A percentile compares a stretch with the other conserved stretches of the same genome.
Conservation (phyloP, 2,888 invertebrate genomes). For the Stegophylla sp. region DNA sequence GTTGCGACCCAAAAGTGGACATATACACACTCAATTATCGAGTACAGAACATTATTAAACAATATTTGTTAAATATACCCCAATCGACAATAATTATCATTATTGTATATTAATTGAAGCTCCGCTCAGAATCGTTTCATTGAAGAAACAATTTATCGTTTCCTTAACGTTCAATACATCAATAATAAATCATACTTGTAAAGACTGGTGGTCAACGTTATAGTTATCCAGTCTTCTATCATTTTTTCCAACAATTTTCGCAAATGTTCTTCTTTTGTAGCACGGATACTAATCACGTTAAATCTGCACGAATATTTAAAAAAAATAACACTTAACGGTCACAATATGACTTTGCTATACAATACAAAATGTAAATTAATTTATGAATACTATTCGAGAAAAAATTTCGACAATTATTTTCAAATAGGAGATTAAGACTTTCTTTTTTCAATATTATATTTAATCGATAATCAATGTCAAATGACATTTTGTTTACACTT, state of each 20-base stretch:
- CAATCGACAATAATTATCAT: too few relatives aligned
- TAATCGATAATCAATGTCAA: not conserved
- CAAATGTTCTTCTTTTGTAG: conserved; percentile 78
- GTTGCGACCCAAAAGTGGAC: too few relatives aligned
- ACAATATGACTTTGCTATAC: too few relatives aligned
- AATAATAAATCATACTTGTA: conserved; percentile 63
- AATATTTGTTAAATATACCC: too few relatives aligned
- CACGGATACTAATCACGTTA: conserved; percentile 83
- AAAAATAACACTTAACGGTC: too few relatives aligned
- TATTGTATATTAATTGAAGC: too few relatives aligned
- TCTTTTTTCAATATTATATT: too few relatives aligned
- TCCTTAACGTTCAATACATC: not conserved
- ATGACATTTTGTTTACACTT: too few relatives aligned
- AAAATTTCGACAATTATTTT: not conserved
- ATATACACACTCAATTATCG: too few relatives aligned
- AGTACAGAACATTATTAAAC: too few relatives aligned
- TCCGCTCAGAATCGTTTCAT: too few relatives aligned
- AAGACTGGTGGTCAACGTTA: conserved; percentile 74
- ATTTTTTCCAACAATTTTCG: conserved; percentile 79
- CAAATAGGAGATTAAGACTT: not conserved
- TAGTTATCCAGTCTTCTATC: conserved; percentile 80
- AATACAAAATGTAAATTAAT: not conserved
- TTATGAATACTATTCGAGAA: not conserved
- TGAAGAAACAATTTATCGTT: not conserved
- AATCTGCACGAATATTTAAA: conserved; percentile 64